Base-by-base conservation (phyloP, 2,888 invertebrate species). In the Cryptophagus acutangulus region DNA sequence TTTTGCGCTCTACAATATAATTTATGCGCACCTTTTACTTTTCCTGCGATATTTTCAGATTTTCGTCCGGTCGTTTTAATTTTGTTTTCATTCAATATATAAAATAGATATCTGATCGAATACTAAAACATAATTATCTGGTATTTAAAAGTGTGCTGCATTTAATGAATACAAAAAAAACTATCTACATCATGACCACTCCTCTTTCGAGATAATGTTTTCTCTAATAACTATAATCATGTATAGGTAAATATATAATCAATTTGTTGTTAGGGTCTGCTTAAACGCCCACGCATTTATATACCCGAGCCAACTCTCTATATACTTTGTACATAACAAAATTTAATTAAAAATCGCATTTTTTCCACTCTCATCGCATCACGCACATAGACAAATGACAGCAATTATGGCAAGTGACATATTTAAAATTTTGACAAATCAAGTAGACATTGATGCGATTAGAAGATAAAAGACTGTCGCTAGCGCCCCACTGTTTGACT, bases 191-290 rank as follows among this genome's bases (percentile, higher is more conserved):
- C n/a, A 51, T 45, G 46, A 56, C 63, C 69, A 67, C 67, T 64
- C 70, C 70, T 63, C 62, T 61, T 55, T 48, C 52, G 64, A 63
- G 67, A 69, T 69, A 69, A 70, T 70, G 66, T 69, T 68, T 66
- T 67, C 66, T 63, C 63, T 70, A 70, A 70, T 70, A 69, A 70
- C 70, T 70, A 69, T 70, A 70, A 70, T 70, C 67, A 67, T 59
- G 65, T 60, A n/a, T n/a, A 63, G 67, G 67, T 67, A 69, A 69
- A 69, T 69, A 70, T 69, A 68, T 67, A 70, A 70, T 69, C 70
- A 70, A 69, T 69, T 69, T 67, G 64, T 67, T 66, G 66, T 57
- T 63, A 58, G 59, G 66, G 63, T 59, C 59, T 58, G 63, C 63
- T 58, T 54, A 55, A 54, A 65, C 67, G 59, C 68, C 66, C 66